Conservation (phyloP, 2,888 invertebrate species). For the Cyclophora punctaria region DNA sequence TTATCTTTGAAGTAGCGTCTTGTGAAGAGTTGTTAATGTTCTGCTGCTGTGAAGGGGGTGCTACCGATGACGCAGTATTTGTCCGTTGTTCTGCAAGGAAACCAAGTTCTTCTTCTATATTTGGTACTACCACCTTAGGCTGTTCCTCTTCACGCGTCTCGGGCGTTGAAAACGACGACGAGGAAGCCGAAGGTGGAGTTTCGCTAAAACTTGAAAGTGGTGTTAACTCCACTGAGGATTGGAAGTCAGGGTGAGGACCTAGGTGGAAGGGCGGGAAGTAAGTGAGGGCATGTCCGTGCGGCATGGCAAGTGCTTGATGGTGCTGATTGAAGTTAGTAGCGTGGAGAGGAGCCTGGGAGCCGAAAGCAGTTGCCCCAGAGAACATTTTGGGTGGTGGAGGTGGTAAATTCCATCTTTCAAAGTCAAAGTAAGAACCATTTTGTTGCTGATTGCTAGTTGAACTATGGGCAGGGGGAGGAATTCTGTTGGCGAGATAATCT, state of each 20-base stretch:
- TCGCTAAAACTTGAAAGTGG: slow-evolving; percentile 75
- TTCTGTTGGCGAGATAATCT: slow-evolving; percentile 74
- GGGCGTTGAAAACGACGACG: slow-evolving; percentile 72
- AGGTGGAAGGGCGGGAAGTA: slow-evolving; percentile 86
- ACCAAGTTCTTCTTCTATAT: slow-evolving; percentile 91
- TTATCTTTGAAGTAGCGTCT: slow-evolving; percentile 59
- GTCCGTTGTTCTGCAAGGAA: slow-evolving; percentile 81
- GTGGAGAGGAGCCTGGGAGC: slow-evolving; percentile 74
- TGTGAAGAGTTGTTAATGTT: slow-evolving; percentile 65
- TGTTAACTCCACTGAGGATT: slow-evolving; percentile 79
- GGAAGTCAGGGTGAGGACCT: slow-evolving; percentile 80
- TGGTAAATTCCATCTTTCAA: slow-evolving; percentile 87
- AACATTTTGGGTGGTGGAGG: slow-evolving; percentile 82
- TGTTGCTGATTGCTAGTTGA: slow-evolving; percentile 76
- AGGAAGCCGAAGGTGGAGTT: slow-evolving; percentile 74
- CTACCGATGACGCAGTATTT: slow-evolving; percentile 68
- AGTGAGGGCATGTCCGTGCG: slow-evolving; percentile 82
- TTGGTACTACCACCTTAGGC: slow-evolving; percentile 90
- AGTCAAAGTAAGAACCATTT: slow-evolving; percentile 85
- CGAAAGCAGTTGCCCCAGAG: slow-evolving; percentile 74
- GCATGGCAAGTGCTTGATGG: slow-evolving; percentile 79
- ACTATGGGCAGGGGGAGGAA: slow-evolving; percentile 84
- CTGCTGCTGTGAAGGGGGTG: slow-evolving; percentile 70
- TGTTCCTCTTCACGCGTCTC: slow-evolving; percentile 79
- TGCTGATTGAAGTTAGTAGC: slow-evolving; percentile 75